Evolutionary conservation across 2,797 vertebrate species (phyloP).

Genomic region (Sebastes vulpes): DNA sequence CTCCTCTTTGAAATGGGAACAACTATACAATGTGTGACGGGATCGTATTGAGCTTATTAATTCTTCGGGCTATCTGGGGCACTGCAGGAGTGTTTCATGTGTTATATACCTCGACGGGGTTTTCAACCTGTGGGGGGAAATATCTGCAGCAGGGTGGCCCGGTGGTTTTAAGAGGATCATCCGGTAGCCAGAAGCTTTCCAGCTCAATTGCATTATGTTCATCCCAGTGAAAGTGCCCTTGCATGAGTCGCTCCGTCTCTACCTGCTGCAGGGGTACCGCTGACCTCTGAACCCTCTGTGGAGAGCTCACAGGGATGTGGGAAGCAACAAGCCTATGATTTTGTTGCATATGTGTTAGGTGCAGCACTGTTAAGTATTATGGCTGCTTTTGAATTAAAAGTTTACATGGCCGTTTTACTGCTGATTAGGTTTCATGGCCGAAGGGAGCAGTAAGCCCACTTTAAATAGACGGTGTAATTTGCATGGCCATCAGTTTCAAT

Average conservation of each 20-base stretch:
- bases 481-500: neutral
- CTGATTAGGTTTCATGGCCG: constrained; percentile 33
- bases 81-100: constrained; percentile 39
- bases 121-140: neutral
- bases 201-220: constrained; percentile 20
- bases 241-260: constrained; percentile 3
- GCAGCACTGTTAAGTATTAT: neutral
- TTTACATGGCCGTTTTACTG: neutral
- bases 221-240: constrained; percentile 23
- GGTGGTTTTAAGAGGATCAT: constrained; percentile 28
- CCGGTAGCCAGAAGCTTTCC: constrained; percentile 27
- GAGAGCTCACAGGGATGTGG: neutral
- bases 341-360: neutral
- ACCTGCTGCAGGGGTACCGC: neutral
- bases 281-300: neutral
- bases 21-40: constrained; percentile 36
- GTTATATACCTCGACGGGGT: neutral
- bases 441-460: neutral
- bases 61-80: constrained; percentile 33
- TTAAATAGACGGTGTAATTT: constrained; percentile 8
- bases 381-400: neutral
- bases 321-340: neutral
- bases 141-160: constrained; percentile 21
- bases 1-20: constrained; percentile 54
- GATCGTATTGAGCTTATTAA: constrained; percentile 48